Evolutionary conservation across 2,888 invertebrate genomes (phyloP).

Genomic region (Entomobrya proxima): DNA sequence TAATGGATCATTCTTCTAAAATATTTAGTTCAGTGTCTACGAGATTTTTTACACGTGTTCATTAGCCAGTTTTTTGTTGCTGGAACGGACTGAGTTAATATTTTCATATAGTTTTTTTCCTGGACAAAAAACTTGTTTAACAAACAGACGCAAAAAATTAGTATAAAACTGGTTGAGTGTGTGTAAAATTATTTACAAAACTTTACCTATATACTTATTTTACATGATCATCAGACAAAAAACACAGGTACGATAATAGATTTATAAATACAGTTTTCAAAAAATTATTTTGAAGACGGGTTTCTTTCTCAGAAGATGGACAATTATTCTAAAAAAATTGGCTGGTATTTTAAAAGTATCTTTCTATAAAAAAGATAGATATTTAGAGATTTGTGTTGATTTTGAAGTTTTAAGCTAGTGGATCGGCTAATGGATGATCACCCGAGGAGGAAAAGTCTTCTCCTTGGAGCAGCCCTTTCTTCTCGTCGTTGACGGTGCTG

Average conservation of each 20-base stretch:
- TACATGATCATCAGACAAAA: slow-evolving; percentile 40
- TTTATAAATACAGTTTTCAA: not conserved
- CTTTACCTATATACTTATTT: slow-evolving; percentile 7
- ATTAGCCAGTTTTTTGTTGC: slow-evolving; percentile 53
- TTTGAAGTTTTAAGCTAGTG: slow-evolving; percentile 73
- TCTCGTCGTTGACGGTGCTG: slow-evolving; percentile 76
- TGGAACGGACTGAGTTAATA: slow-evolving; percentile 64
- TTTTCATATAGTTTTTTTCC: too few relatives aligned
- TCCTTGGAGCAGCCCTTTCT: slow-evolving; percentile 77
- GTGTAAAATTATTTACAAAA: slow-evolving; percentile 28
- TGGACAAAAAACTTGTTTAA: slow-evolving; percentile 33
- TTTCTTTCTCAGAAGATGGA: too few relatives aligned
- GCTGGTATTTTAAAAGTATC: not conserved
- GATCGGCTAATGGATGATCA: slow-evolving; percentile 75
- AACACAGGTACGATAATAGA: slow-evolving; percentile 56
- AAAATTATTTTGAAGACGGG: not conserved
- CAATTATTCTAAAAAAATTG: not conserved
- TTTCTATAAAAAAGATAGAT: slow-evolving; percentile 11
- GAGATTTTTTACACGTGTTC: not conserved
- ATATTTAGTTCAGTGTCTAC: not conserved
- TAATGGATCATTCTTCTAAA: not conserved
- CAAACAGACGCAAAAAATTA: not conserved
- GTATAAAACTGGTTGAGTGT: slow-evolving; percentile 7
- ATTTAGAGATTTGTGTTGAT: not conserved
- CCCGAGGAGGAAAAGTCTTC: slow-evolving; percentile 75